A percentile compares a stretch with the other conserved stretches of the same genome.
Conservation (phyloP, 2,797 vertebrate genomes). For the Florisuga fusca region DNA sequence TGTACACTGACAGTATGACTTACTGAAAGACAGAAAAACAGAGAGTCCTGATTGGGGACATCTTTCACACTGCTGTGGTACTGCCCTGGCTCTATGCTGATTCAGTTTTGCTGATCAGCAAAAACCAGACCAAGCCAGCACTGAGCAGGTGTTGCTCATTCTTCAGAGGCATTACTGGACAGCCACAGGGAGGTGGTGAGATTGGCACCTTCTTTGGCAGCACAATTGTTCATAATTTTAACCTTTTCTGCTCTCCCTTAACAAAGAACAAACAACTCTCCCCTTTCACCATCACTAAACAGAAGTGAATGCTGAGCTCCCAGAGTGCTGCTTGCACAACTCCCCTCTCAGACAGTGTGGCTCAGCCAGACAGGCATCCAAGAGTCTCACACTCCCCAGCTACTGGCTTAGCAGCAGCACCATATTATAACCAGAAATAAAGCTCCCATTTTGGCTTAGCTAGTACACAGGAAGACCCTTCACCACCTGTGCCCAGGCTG, state of each 20-base stretch:
- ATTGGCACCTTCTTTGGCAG: background rate
- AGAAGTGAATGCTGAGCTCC: background rate
- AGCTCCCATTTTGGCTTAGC: background rate
- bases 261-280: background rate
- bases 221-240: background rate
- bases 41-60: background rate
- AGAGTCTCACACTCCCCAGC: background rate
- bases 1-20: constrained; percentile 87
- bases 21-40: constrained; percentile 66
- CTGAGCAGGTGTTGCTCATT: background rate
- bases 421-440: background rate
- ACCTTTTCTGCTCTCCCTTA: background rate
- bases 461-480: background rate
- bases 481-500: background rate
- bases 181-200: background rate
- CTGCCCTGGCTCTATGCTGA: background rate
- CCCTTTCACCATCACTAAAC: background rate
- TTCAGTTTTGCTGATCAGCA: background rate
- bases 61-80: background rate
- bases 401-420: background rate
- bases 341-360: background rate
- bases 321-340: background rate
- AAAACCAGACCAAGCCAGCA: background rate
- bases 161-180: background rate
- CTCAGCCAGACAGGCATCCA: background rate